Base-by-base conservation (phyloP, 2,888 invertebrate species). In the Xanthorhoe designata region DNA sequence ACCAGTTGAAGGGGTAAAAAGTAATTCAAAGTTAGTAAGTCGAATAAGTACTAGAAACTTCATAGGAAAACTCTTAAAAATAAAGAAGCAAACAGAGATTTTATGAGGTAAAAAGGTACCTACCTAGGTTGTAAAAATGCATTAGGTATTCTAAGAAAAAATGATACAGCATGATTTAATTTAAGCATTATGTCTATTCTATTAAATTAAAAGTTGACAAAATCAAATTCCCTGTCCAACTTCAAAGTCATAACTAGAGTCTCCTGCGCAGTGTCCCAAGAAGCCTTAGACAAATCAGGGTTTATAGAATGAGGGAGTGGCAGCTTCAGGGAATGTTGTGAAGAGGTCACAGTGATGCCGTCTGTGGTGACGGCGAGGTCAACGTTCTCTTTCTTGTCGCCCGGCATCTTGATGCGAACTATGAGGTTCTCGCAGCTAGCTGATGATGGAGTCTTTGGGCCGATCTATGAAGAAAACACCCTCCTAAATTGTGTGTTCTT, bases 351-450 rank as follows among this genome's bases (percentile, higher is more conserved):
- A 65, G 95, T 95, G 19, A 98, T 85, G 69, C 94, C 94, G 9
- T 89, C 92, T 42, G 94, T 92, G 13, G 94, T 94, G 3, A 96
- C 96, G 69, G 96, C 95, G 52, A 98, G 90, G 71, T 97, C 96
- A 66, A 98, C 95, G 79, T 96, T 96, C 73, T 96, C 95, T 52
- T 95, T 95, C 68, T 94, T 94, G 81, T 98, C 98, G 1, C 95
- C 96, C 0, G 97, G 96, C 84, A 98, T 90, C 75, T 95, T 91
- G 15, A 98, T 94, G 67, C 95, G 94, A 24, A 98, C 92, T n/a
- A 97, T 94, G 88, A 98, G 95, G 85, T 97, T 96, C 87, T 98
- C 98, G 88, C 98, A 98, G 80, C 98, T 97, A 2, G 97, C 95
- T 0, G 97, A 96, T 1, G 95, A 92, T 17, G 96, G 95, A 0